Evolutionary conservation across 1,140 invertebrate genomes (phyloP).

Genomic region (Penaeus indicus): DNA sequence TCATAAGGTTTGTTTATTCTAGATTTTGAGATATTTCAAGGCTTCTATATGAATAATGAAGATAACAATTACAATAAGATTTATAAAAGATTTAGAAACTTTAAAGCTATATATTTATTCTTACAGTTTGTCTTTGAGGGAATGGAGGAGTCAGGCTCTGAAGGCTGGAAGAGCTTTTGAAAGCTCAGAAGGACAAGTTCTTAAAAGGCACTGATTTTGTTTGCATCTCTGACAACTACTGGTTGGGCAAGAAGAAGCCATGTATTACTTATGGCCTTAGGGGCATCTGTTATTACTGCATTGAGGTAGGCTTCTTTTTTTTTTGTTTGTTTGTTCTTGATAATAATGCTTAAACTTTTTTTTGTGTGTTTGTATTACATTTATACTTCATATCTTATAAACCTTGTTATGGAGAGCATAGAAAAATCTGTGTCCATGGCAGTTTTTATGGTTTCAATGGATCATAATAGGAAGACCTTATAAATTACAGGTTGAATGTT

Average conservation of each 20-base stretch:
- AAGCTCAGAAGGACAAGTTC: constrained; percentile 82
- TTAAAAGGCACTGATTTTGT: constrained; percentile 90
- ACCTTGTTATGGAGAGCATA: too few species aligned
- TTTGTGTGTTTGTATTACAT: too few species aligned
- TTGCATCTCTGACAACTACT: constrained; percentile 99
- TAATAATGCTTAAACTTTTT: too few species aligned
- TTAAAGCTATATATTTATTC: constrained; percentile 39
- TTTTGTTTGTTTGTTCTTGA: background rate
- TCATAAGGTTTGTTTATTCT: too few species aligned
- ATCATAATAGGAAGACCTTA: background rate
- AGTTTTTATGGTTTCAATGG: background rate
- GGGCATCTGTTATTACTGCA: constrained; percentile 92
- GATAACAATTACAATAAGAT: background rate
- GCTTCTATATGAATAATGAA: too few species aligned
- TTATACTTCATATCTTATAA: too few species aligned
- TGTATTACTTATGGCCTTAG: constrained; percentile 97
- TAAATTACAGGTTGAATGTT: constrained; percentile 79
- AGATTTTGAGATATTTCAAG: too few species aligned
- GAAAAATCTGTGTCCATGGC: too few species aligned
- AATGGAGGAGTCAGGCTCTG: constrained; percentile 98
- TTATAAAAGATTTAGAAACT: background rate
- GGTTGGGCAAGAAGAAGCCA: constrained; percentile 96
- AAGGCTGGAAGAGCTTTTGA: constrained; percentile 90
- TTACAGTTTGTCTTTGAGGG: constrained; percentile 94
- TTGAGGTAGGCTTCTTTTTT: constrained; percentile 75